Conservation (phyloP, 2,797 vertebrate species). For the Myripristis jacobus region DNA sequence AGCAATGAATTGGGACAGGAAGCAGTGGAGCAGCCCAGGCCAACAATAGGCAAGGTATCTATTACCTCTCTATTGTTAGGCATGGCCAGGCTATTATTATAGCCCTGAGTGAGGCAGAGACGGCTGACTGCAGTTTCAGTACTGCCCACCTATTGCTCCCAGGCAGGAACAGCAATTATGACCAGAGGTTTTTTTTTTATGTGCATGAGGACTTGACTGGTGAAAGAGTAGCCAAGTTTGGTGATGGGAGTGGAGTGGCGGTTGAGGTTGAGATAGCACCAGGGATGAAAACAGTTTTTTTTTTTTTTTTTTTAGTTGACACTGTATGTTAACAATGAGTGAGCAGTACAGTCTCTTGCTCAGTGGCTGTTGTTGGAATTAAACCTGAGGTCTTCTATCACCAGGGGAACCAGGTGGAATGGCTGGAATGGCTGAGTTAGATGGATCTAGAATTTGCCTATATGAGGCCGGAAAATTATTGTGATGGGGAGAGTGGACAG, state of each 20-base stretch:
- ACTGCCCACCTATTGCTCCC: constrained; percentile 55
- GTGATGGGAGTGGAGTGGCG: not conserved
- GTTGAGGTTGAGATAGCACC: not conserved
- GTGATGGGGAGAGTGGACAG: not conserved
- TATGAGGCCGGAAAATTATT: constrained; percentile 49
- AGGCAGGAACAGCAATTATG: constrained; percentile 43
- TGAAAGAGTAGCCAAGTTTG: not conserved
- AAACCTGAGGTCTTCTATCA: constrained; percentile 11
- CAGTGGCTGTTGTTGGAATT: not conserved
- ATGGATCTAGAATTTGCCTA: constrained; percentile 41
- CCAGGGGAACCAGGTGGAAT: constrained; percentile 14
- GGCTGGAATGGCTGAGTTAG: not conserved
- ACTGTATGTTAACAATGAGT: too few species aligned
- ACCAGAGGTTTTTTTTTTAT: constrained; percentile 18
- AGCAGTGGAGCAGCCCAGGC: constrained; percentile 64
- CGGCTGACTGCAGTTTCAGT: constrained; percentile 70
- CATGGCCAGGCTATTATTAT: constrained; percentile 75
- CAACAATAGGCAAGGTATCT: constrained; percentile 77
- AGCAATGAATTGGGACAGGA: constrained; percentile 68
- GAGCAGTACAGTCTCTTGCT: not conserved
- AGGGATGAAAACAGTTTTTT: not conserved
- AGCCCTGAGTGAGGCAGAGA: constrained; percentile 63
- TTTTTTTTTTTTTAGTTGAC: not conserved
- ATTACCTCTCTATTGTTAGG: constrained; percentile 84
- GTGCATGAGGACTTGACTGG: constrained; percentile 16